Conservation (phyloP, 2,113 vertebrate genomes). For the Empidonax alnorum region DNA sequence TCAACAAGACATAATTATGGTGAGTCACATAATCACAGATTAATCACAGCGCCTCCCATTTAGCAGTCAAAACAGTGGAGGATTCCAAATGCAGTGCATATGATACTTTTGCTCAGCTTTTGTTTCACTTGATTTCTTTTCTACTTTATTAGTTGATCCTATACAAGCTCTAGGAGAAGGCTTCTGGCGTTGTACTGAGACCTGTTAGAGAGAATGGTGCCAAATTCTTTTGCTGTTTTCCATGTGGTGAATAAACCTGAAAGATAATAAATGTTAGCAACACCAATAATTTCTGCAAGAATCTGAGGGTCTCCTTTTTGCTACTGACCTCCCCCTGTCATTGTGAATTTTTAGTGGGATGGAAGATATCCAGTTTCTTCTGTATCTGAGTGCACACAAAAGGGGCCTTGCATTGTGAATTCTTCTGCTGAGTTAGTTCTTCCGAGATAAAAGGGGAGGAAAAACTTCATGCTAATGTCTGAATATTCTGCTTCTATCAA, state of each 20-base stretch:
- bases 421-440: not conserved
- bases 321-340: not conserved
- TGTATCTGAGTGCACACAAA: not conserved
- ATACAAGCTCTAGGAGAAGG: not conserved
- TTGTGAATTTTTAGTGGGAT: not conserved
- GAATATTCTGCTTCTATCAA: not conserved
- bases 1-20: conserved; percentile 79
- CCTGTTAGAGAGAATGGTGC: not conserved
- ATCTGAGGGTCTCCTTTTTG: not conserved
- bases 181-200: not conserved
- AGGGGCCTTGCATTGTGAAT: not conserved
- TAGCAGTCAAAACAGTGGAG: conserved; percentile 74
- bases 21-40: conserved; percentile 81
- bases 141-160: not conserved
- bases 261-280: not conserved
- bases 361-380: not conserved
- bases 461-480: not conserved
- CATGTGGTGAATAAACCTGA: not conserved
- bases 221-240: not conserved
- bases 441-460: not conserved
- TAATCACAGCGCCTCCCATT: conserved; percentile 74
- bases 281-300: not conserved
- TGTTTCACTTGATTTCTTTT: conserved; percentile 14
- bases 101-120: conserved; percentile 28
- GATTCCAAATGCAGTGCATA: conserved; percentile 50